Conservation (phyloP, 1,140 invertebrate species). For the Pachyrhynchus sulphureomaculatus region DNA sequence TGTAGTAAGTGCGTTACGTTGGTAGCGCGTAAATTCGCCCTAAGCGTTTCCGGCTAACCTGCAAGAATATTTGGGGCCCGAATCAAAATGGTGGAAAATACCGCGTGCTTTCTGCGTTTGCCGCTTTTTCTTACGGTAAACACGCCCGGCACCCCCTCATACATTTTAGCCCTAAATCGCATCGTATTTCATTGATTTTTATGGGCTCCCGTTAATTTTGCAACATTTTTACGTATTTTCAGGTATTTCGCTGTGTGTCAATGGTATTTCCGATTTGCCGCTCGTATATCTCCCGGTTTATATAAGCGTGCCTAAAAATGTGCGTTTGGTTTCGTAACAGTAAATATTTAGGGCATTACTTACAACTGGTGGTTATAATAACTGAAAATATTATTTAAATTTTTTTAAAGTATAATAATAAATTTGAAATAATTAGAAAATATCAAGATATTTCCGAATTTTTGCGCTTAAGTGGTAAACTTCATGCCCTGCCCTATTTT, state of each 20-base stretch:
- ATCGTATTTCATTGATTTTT: background rate
- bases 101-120: constrained; percentile 46
- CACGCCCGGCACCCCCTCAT: background rate
- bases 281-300: no score
- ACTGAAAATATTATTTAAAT: no score
- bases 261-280: background rate
- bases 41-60: constrained; percentile 48
- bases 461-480: no score
- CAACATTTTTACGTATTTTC: background rate
- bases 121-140: constrained; percentile 34
- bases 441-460: no score
- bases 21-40: constrained; percentile 10
- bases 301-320: no score
- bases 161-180: background rate
- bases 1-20: background rate
- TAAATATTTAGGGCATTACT: no score
- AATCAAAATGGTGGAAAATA: constrained; percentile 50
- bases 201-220: background rate
- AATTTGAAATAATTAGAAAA: no score
- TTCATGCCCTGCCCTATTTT: no score
- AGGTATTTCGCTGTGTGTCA: background rate
- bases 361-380: no score
- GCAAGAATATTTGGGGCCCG: constrained; percentile 43
- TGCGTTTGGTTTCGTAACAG: no score
- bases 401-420: no score